These are phyloP conservation scores for Homalodisca vitripennis DNA, from an alignment of 1,140 invertebrate species.

Conservation along the genomic window DNA sequence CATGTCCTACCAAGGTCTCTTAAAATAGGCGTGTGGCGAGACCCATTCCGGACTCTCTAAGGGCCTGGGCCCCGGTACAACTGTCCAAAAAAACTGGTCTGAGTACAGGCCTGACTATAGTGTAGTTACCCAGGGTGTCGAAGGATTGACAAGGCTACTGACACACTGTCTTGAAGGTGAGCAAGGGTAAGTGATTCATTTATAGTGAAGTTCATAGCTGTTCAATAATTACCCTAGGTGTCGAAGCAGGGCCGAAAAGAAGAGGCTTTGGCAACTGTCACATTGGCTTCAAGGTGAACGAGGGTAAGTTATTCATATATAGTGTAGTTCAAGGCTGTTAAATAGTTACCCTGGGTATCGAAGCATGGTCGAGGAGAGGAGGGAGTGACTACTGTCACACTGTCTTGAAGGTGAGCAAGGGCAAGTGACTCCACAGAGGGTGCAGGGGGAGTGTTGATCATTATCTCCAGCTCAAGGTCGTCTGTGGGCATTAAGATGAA, in stretches of 20 bases:
- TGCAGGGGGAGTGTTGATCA: constrained; percentile 68
- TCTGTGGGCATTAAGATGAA: constrained; percentile 41
- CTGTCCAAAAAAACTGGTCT: too few species aligned
- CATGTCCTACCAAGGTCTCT: too few species aligned
- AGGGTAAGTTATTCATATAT: too few species aligned
- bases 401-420: constrained; percentile 65
- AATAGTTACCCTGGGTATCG: not conserved
- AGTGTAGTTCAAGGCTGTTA: not conserved
- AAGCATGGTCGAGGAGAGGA: not conserved
- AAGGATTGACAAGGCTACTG: constrained; percentile 43
- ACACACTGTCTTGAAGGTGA: constrained; percentile 60
- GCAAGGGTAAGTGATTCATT: constrained; percentile 72
- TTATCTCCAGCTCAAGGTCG: constrained; percentile 67
- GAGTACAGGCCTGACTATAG: too few species aligned
- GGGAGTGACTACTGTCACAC: constrained; percentile 49
- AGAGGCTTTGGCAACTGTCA: too few species aligned
- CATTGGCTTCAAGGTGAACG: too few species aligned
- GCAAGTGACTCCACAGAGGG: constrained; percentile 73
- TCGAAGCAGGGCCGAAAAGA: too few species aligned
- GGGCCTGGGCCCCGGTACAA: too few species aligned
- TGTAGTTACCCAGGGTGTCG: not conserved
- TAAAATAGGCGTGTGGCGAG: too few species aligned
- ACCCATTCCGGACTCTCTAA: too few species aligned
- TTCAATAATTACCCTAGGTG: too few species aligned
- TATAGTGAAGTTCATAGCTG: too few species aligned